These are phyloP conservation scores for Catocala nupta DNA, from an alignment of 2,888 invertebrate species.

Conservation along the genomic window DNA sequence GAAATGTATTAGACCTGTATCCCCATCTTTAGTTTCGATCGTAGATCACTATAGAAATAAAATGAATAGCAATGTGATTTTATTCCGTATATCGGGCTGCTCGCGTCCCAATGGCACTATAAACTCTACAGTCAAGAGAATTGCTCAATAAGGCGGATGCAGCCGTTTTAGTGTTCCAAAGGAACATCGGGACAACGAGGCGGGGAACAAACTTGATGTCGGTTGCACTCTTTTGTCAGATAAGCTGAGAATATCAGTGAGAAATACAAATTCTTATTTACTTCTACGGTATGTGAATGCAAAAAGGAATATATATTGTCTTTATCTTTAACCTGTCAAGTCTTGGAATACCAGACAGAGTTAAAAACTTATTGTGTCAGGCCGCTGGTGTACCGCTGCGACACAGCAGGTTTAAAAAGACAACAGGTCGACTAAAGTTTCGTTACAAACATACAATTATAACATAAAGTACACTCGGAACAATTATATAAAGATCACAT, in stretches of 20 bases:
- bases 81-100: conserved; percentile 36
- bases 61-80: conserved; percentile 27
- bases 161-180: conserved; percentile 37
- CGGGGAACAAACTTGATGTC: conserved; percentile 31
- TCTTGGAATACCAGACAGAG: no score
- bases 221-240: conserved; percentile 33
- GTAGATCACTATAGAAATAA: conserved; percentile 13
- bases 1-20: not conserved
- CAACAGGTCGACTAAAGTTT: no score
- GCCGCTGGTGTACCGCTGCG: no score
- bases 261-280: conserved; percentile 1
- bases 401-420: no score
- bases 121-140: conserved; percentile 41
- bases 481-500: no score
- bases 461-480: no score
- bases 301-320: no score
- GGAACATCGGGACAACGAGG: conserved; percentile 39
- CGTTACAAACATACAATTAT: no score
- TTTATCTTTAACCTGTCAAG: no score
- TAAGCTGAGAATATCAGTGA: conserved; percentile 14
- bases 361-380: no score
- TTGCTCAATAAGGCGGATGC: conserved; percentile 49
- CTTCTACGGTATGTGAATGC: not conserved
- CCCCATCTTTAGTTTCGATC: not conserved
- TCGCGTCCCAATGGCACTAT: conserved; percentile 25